Evolutionary conservation across 2,113 vertebrate genomes (phyloP).

Genomic region (Alosa alosa): DNA sequence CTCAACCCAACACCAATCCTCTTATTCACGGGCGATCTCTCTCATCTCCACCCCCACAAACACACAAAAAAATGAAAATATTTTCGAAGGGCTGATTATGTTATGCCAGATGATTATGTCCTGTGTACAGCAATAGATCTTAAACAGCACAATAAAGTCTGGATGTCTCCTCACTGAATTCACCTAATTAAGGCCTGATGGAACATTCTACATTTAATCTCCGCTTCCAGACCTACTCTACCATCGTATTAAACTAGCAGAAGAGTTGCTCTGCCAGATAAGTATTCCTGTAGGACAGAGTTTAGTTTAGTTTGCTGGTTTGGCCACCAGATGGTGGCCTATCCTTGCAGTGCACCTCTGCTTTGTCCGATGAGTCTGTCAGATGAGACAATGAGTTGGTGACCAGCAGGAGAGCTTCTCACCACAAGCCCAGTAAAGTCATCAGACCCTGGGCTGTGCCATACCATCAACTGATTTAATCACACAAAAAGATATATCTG

Average conservation of each 20-base stretch:
- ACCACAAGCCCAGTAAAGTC: neutral
- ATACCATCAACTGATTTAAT: neutral
- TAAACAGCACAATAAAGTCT: neutral
- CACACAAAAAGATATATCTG: no score
- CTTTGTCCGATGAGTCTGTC: constrained; percentile 28
- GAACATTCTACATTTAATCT: neutral
- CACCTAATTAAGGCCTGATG: neutral
- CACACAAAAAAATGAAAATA: neutral
- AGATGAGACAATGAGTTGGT: neutral
- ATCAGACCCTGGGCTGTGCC: neutral
- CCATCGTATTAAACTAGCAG: neutral
- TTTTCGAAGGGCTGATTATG: neutral
- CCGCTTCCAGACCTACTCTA: neutral
- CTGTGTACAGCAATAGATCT: neutral
- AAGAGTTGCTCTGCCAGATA: neutral
- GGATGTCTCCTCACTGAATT: neutral
- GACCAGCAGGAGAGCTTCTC: neutral
- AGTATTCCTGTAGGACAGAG: neutral
- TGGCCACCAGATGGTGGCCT: constrained; percentile 63
- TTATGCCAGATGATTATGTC: neutral
- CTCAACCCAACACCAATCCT: constrained; percentile 57
- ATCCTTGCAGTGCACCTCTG: neutral
- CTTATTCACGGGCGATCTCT: neutral
- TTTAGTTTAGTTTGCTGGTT: constrained; percentile 18
- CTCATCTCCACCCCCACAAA: neutral